Conservation (phyloP, 1,140 invertebrate genomes). For the Aethina tumida region DNA sequence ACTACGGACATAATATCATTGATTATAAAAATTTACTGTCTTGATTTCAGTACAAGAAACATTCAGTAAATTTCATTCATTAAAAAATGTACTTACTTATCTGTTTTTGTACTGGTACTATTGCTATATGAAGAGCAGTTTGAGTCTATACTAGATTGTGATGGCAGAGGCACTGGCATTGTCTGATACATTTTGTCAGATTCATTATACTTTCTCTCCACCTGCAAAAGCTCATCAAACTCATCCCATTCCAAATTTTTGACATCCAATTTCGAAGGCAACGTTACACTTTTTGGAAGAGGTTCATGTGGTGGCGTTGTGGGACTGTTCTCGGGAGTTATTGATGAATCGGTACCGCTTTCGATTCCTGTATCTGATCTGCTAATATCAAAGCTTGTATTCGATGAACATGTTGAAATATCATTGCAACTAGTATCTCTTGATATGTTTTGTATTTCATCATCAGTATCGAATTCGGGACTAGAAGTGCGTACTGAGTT, state of each 20-base stretch:
- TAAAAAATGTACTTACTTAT: slow-evolving; percentile 14
- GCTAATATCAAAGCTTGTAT: slow-evolving; percentile 19
- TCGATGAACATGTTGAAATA: slow-evolving; percentile 26
- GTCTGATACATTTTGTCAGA: slow-evolving; percentile 60
- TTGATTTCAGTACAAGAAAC: too few relatives aligned
- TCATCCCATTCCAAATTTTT: slow-evolving; percentile 60
- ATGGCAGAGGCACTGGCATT: slow-evolving; percentile 55
- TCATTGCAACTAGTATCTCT: slow-evolving; percentile 33
- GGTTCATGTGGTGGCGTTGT: slow-evolving; percentile 17
- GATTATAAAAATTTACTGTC: too few relatives aligned
- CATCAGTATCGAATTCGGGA: slow-evolving; percentile 32
- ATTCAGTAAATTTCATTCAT: too few relatives aligned
- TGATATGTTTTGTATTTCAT: slow-evolving; percentile 31
- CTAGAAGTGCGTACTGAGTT: slow-evolving; percentile 49
- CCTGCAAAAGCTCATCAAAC: slow-evolving; percentile 57
- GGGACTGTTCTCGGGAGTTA: slow-evolving; percentile 18
- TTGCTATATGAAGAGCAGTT: slow-evolving; percentile 21
- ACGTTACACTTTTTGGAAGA: slow-evolving; percentile 45
- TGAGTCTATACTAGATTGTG: slow-evolving; percentile 40
- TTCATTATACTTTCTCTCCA: slow-evolving; percentile 54
- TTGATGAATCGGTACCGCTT: slow-evolving; percentile 23
- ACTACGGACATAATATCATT: too few relatives aligned
- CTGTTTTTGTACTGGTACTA: slow-evolving; percentile 16
- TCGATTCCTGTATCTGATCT: slow-evolving; percentile 27
- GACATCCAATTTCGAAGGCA: slow-evolving; percentile 58